Evolutionary conservation across 2,113 vertebrate species (phyloP), one percentile per base, ranked within the genome.

Genomic region (Azemiops feae): DNA sequence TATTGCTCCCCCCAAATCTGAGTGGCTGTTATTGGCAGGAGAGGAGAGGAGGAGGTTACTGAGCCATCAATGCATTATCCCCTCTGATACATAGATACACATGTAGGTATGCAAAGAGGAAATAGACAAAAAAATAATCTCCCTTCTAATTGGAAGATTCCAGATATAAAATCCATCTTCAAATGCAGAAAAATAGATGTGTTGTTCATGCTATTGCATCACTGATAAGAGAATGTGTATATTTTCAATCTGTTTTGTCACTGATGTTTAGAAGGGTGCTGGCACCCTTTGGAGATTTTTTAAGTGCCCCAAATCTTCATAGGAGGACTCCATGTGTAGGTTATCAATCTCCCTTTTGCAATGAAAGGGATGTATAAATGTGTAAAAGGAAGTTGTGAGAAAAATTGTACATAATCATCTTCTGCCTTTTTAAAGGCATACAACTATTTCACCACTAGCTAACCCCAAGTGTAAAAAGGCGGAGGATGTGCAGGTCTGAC

Each of bases 401-500:
- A 69, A 74, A 43, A 52, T 45, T 81, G 30, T 64, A 55, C 12
- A 69, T 23, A 8, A 92, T 27, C 57, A 5, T n/a, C 34, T 53
- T 20, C 52, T 92, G 47, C 14, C 39, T 81, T 54, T 89, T 88
- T 14, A 55, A 88, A 39, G 6, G 18, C 14, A 12, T 22, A 34
- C 6, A n/a, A 54, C 10, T 3, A 5, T 52, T 89, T 22, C 43
- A 50, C 39, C 9, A 34, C 64, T 55, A 47, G 14, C 22, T 57
- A 27, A 23, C 16, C 8, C 5, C 0, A 57, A 86, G 85, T 47
- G n/a, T 9, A 39, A 0, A 20, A 3, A 3, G 5, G 0, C 10
- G 14, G 0, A 0, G 50, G 64, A 14, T 0, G 0, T 18, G 43
- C 0, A 7, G 4, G 22, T 55, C 93, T 92, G 27, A 0, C 1